Evolutionary conservation across 2,113 vertebrate species (phyloP).

Genomic region (Microtus ochrogaster): DNA sequence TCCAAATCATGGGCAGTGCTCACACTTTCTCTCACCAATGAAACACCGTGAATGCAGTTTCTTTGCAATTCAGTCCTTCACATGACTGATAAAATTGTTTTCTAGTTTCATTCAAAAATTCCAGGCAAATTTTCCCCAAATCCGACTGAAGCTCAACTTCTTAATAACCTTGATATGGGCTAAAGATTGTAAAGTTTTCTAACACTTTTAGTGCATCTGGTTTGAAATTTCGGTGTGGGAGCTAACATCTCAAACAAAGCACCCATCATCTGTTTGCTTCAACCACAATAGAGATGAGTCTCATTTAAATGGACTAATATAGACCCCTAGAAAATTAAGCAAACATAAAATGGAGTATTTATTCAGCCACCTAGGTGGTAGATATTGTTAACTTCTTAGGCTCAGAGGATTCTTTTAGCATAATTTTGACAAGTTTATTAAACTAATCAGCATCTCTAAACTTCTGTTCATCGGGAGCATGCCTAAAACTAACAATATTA

Average conservation of each 20-base stretch:
- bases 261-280: background rate
- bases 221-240: background rate
- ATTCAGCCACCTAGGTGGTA: background rate
- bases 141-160: background rate
- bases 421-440: background rate
- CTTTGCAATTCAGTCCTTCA: background rate
- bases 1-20: background rate
- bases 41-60: background rate
- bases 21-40: background rate
- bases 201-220: background rate
- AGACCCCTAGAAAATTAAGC: background rate
- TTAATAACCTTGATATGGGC: background rate
- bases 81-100: background rate
- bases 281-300: background rate
- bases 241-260: background rate
- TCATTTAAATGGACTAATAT: background rate
- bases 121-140: background rate
- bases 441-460: background rate
- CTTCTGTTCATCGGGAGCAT: background rate
- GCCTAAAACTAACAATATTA: background rate
- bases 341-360: conserved; percentile 10
- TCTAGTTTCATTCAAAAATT: background rate
- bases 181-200: conserved; percentile 4
- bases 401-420: background rate
- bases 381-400: background rate